Conservation (phyloP, 2,888 invertebrate genomes). For the Liopterus haemorrhoidalis region DNA sequence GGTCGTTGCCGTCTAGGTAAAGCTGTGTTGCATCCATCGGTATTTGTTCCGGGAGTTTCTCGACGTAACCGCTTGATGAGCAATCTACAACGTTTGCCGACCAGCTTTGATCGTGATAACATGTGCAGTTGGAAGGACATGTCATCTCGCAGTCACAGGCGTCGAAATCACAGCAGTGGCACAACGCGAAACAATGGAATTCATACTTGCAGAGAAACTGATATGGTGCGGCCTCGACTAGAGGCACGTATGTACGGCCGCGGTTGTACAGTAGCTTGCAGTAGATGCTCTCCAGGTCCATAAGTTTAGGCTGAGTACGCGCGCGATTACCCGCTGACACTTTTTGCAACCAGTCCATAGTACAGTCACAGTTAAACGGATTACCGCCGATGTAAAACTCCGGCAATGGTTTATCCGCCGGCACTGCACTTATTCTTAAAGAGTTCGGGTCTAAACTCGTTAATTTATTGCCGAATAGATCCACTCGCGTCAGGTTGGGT, state of each 20-base stretch:
- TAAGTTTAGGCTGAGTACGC: conserved; percentile 72
- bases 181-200: conserved; percentile 77
- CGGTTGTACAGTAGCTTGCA: conserved; percentile 76
- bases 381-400: conserved; percentile 82
- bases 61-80: conserved; percentile 62
- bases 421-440: conserved; percentile 68
- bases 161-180: conserved; percentile 87
- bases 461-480: conserved; percentile 74
- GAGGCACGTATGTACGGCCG: conserved; percentile 64
- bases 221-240: conserved; percentile 72
- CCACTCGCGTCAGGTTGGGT: conserved; percentile 74
- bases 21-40: conserved; percentile 89
- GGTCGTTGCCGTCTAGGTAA: conserved; percentile 77
- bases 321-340: conserved; percentile 69
- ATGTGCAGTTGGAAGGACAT: conserved; percentile 80
- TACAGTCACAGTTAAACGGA: conserved; percentile 82
- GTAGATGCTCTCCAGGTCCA: conserved; percentile 76
- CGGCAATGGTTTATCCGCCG: conserved; percentile 64
- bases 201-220: conserved; percentile 82
- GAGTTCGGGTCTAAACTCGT: conserved; percentile 70
- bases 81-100: conserved; percentile 82
- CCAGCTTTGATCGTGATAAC: conserved; percentile 85
- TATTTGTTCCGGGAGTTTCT: conserved; percentile 69
- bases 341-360: conserved; percentile 85
- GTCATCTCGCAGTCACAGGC: conserved; percentile 91